A percentile compares a stretch with the other conserved stretches of the same genome.
Evolutionary conservation across 2,888 invertebrate genomes (phyloP).

Genomic region (Abscondita cerata): DNA sequence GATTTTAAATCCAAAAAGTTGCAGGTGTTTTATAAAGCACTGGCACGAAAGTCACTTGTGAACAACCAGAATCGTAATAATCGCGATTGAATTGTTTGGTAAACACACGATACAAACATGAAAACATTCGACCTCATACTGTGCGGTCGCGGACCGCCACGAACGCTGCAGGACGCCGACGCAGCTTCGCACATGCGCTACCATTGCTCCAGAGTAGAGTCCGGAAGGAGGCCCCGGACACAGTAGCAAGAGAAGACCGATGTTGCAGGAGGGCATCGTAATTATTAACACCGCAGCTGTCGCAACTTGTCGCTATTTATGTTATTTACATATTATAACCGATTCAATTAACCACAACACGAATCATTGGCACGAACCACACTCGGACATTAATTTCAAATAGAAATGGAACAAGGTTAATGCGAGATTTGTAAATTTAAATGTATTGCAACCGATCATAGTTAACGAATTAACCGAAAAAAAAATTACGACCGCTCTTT

Average conservation of each 20-base stretch:
- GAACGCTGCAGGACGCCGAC: slow-evolving; percentile 35
- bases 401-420: slow-evolving; percentile 21
- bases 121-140: slow-evolving; percentile 39
- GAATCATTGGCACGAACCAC: slow-evolving; percentile 19
- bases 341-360: slow-evolving; percentile 19
- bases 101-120: slow-evolving; percentile 21
- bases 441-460: slow-evolving; percentile 10
- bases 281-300: slow-evolving; percentile 30
- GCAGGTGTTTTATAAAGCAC: background rate
- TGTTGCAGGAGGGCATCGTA: slow-evolving; percentile 22
- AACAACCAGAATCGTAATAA: slow-evolving; percentile 15
- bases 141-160: slow-evolving; percentile 37
- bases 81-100: slow-evolving; percentile 20
- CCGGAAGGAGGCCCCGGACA: slow-evolving; percentile 23
- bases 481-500: slow-evolving; percentile 13
- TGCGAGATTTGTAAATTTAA: slow-evolving; percentile 19
- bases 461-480: background rate
- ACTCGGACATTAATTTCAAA: background rate
- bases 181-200: slow-evolving; percentile 35
- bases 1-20: too few relatives aligned
- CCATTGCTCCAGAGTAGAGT: slow-evolving; percentile 10
- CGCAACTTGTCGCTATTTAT: slow-evolving; percentile 23
- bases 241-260: slow-evolving; percentile 22
- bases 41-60: background rate
- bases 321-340: slow-evolving; percentile 24